Conservation (phyloP, 1,140 invertebrate genomes). For the Camponotus pennsylvanicus region DNA sequence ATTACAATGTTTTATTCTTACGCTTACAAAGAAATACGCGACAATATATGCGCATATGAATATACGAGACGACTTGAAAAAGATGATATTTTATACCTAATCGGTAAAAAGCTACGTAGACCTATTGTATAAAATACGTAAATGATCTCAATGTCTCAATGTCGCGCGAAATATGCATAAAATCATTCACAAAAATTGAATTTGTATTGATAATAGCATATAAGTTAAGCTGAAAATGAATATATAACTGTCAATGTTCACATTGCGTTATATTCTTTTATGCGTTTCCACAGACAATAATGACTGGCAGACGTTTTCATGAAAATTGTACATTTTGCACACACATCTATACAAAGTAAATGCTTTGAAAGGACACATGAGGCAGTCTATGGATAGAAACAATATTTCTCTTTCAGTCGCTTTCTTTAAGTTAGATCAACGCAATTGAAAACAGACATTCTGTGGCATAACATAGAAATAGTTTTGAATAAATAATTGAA, state of each 20-base stretch:
- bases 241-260: slow-evolving; percentile 66
- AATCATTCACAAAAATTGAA: slow-evolving; percentile 58
- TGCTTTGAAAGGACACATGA: background rate
- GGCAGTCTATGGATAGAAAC: background rate
- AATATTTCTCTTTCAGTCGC: background rate
- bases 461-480: background rate
- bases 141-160: slow-evolving; percentile 45
- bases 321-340: background rate
- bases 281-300: slow-evolving; percentile 30
- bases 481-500: too few relatives aligned
- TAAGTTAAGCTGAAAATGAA: slow-evolving; percentile 50
- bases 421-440: slow-evolving; percentile 1
- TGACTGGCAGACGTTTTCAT: background rate
- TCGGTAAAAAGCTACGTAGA: background rate
- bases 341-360: slow-evolving; percentile 24
- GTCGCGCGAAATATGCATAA: slow-evolving; percentile 15
- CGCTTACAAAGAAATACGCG: slow-evolving; percentile 19
- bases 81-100: background rate
- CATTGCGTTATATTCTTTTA: slow-evolving; percentile 27
- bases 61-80: background rate
- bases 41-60: slow-evolving; percentile 41
- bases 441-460: background rate
- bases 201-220: slow-evolving; percentile 43
- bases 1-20: background rate
- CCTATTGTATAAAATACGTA: slow-evolving; percentile 5